A percentile compares a stretch with the other conserved stretches of the same genome.
phyloP scores from a whole-genome alignment of 2,113 vertebrate genomes.

The Rhinopomastus cyanomelas region DNA sequence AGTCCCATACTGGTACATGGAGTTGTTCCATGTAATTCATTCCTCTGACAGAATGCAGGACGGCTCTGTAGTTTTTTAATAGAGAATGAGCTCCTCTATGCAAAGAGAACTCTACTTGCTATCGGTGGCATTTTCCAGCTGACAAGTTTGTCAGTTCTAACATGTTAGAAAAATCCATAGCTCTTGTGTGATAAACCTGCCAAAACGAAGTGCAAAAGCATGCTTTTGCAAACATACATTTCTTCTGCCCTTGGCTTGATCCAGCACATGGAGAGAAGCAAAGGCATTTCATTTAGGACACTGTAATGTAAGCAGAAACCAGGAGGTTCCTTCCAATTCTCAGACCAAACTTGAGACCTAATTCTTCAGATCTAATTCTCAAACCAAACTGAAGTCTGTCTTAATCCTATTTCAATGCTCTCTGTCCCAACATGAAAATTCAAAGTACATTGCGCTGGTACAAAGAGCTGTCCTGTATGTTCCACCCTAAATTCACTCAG shows the following conservation, averaged over 20 bases:
- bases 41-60: neutral
- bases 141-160: slow-evolving; percentile 11
- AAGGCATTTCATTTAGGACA: neutral
- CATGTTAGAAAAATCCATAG: neutral
- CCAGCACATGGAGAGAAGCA: neutral
- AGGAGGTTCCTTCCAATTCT: neutral
- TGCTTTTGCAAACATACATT: neutral
- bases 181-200: neutral
- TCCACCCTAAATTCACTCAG: neutral
- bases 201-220: slow-evolving; percentile 23
- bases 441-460: neutral
- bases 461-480: neutral
- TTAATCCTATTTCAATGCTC: neutral
- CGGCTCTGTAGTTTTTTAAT: neutral
- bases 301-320: neutral
- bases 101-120: neutral
- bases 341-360: neutral
- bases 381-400: neutral
- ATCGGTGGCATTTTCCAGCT: neutral
- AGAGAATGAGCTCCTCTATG: neutral
- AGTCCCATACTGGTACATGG: too few species aligned
- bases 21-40: neutral
- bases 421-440: neutral
- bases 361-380: too few species aligned
- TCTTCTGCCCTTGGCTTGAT: neutral